Base-by-base conservation (phyloP, 2,888 invertebrate genomes). In the Xestia sexstrigata region DNA sequence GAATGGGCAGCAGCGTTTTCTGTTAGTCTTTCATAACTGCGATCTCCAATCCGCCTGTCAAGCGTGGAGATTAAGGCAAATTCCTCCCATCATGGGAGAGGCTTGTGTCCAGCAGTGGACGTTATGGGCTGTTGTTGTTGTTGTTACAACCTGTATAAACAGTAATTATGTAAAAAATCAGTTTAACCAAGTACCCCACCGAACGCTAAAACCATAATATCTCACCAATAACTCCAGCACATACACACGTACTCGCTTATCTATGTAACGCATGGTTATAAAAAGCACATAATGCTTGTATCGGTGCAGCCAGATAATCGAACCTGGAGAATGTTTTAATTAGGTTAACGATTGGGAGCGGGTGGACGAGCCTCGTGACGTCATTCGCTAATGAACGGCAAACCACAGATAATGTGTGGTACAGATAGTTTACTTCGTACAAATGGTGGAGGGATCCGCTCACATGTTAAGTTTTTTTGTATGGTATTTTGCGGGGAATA, bases 271-370 rank as follows among this genome's bases (percentile, higher is more conserved):
- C 35, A 55, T 0, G 35, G 30, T 69, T 60, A 58, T 66, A 81
- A 82, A 86, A 87, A 78, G 45, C 67, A 68, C 71, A 81, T 79
- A 74, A 74, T 78, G 69, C 83, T 74, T 79, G 90, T 87, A 81
- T 84, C 84, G 91, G 83, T 83, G 72, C 55, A 86, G 76, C 72
- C 80, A 84, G 89, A 88, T 88, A 89, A 88, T 89, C 89, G 82
- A 84, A 72, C 87, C 79, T 68, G 84, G 88, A 90, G 94, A 94
- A 95, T 94, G 92, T 94, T 94, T 95, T 94, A 95, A 95, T 95
- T 95, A 93, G 94, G 93, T 90, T 93, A 93, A 92, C 91, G 93
- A 91, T 90, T 91, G 91, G 72, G 67, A 77, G 78, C 76, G 65
- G 52, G 68, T 66, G 79, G 67, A 70, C 72, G 67, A 49, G 78